These are phyloP conservation scores for Pteropus rufus DNA, from an alignment of 2,797 vertebrate species.

Conservation along the genomic window DNA sequence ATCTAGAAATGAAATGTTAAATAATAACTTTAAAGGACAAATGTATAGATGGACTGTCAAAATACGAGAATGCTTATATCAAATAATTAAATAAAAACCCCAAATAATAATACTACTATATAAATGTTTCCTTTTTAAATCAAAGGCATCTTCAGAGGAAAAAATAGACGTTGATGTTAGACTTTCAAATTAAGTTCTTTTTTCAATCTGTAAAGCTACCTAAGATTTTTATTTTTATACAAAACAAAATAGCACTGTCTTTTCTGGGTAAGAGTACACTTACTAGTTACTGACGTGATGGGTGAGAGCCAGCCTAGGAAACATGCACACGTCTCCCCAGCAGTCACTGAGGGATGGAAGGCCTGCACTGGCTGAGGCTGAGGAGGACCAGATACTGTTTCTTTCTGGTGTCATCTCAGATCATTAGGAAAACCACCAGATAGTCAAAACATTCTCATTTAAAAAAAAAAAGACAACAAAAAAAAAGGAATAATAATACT, in stretches of 20 bases:
- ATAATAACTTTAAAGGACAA: conserved; percentile 25
- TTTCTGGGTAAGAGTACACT: background rate
- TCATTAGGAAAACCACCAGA: background rate
- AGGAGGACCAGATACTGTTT: background rate
- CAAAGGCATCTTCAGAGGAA: background rate
- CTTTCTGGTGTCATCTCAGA: background rate
- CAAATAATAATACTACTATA: background rate
- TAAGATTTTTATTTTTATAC: conserved; percentile 12
- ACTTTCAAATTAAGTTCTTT: conserved; percentile 2
- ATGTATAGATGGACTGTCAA: background rate
- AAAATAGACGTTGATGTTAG: background rate
- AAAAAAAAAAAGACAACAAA: too few relatives aligned
- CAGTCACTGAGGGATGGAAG: background rate
- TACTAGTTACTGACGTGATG: background rate
- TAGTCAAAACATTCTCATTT: background rate
- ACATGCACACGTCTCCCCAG: background rate
- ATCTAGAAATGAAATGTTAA: background rate
- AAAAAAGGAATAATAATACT: background rate
- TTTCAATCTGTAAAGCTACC: background rate
- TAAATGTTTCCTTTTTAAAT: background rate
- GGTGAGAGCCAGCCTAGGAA: too few relatives aligned
- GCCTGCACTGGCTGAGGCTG: background rate
- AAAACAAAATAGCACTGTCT: background rate
- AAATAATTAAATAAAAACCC: background rate
- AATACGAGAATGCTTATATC: background rate